Base-by-base conservation (phyloP, 2,113 vertebrate species). In the Balaeniceps rex region DNA sequence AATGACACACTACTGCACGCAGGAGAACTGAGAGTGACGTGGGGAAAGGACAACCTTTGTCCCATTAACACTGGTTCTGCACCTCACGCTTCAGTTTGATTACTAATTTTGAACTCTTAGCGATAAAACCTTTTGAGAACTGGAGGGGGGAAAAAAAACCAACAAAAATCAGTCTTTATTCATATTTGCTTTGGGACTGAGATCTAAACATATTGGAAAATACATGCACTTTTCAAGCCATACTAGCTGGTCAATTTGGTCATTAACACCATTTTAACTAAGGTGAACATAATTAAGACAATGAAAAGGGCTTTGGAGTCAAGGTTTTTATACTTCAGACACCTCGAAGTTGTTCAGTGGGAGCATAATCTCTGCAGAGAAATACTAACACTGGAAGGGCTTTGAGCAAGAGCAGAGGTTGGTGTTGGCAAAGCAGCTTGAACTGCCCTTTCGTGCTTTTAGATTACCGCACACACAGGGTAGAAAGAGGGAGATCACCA, bases 1-100 rank as follows among this genome's bases (percentile, higher is more conserved):
- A 46, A 28, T 7, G 78, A 31, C 19, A n/a, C 52, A 8, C 6
- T 9, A 8, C 14, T 19, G 44, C 65, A 12, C 0, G 33, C 0
- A 21, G 29, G 33, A 69, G 87, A 77, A 74, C 28, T 0, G 19
- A n/a, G 57, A 70, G 69, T 2, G 22, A 46, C 3, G 2, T 7
- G 47, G 33, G 21, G 19, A 46, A 49, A 54, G 42, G 28, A 34
- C 38, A 7, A 14, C 68, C 61, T 28, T 15, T 24, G 64, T 34
- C 57, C 63, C n/a, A 3, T 7, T 11, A 44, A 28, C 25, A 6
- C 0, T 2, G 11, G 34, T 10, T 26, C 81, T 42, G 78, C 77
- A 12, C 7, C 82, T 68, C 54, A 16, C 44, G 1, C 40, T 74
- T 52, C 19, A 25, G 25, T 21, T 34, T 15, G 28, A 28, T 40